Conservation (phyloP, 2,113 vertebrate species). For the Sinocyclocheilus maitianheensis region DNA sequence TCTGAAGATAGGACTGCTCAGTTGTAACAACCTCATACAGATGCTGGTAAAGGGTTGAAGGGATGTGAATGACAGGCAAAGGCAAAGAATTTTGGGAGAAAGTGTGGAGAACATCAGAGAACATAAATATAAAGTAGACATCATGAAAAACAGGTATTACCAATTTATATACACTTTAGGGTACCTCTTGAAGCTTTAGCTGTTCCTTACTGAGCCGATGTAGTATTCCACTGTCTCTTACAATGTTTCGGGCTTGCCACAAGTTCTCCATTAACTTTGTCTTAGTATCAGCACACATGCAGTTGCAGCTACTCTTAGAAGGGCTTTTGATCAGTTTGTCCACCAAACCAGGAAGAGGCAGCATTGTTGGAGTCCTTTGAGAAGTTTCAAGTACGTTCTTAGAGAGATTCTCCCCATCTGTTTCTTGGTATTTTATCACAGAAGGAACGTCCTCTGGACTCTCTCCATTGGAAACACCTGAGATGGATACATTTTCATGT, state of each 20-base stretch:
- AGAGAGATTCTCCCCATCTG: neutral
- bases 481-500: neutral
- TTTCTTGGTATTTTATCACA: neutral
- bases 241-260: slow-evolving; percentile 48
- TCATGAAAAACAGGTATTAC: neutral
- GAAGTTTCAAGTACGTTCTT: neutral
- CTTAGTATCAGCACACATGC: neutral
- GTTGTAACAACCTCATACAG: slow-evolving; percentile 55
- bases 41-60: slow-evolving; percentile 14
- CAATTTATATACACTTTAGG: neutral
- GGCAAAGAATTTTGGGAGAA: neutral
- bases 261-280: slow-evolving; percentile 23
- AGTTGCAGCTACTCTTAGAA: neutral
- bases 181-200: slow-evolving; percentile 55
- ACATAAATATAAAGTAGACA: neutral
- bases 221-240: slow-evolving; percentile 51
- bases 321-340: neutral
- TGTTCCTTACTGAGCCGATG: slow-evolving; percentile 30
- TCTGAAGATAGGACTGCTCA: slow-evolving; percentile 51
- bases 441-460: neutral
- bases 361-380: neutral
- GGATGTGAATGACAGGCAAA: neutral
- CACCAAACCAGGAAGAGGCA: slow-evolving; percentile 9
- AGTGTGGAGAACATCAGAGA: neutral
- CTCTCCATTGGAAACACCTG: neutral